Percentiles rank a stretch among this genome's conserved stretches.
These are phyloP conservation scores for Orthochromis indermauri DNA, from an alignment of 2,113 vertebrate genomes.

Conservation along the genomic window DNA sequence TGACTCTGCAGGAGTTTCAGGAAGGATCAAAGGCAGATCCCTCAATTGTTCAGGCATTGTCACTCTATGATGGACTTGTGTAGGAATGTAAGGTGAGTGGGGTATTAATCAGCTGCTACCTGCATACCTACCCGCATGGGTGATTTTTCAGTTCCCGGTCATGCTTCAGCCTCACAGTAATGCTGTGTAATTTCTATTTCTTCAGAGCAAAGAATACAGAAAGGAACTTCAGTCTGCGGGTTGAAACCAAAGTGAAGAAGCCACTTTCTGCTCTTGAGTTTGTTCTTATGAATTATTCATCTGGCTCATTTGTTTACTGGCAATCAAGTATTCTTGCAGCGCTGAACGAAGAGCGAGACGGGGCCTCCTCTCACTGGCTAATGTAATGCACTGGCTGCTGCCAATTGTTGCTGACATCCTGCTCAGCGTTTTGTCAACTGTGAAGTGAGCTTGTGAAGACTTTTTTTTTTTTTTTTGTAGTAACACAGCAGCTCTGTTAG, in stretches of 20 bases:
- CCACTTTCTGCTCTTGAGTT: slow-evolving; percentile 46
- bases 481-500: not conserved
- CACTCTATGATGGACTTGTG: slow-evolving; percentile 96
- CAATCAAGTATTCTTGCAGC: slow-evolving; percentile 50
- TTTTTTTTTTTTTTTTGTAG: not conserved
- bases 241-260: slow-evolving; percentile 31
- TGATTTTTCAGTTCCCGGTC: not conserved
- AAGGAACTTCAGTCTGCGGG: not conserved
- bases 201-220: not conserved
- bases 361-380: slow-evolving; percentile 27
- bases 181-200: not conserved
- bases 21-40: slow-evolving; percentile 97
- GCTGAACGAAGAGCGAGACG: slow-evolving; percentile 36
- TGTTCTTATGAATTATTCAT: slow-evolving; percentile 66
- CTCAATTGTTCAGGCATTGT: slow-evolving; percentile 95
- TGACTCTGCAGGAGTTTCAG: slow-evolving; percentile 97
- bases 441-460: slow-evolving; percentile 36
- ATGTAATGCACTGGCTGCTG: slow-evolving; percentile 28
- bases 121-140: not conserved
- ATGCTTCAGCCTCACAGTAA: not conserved
- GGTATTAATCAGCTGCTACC: not conserved
- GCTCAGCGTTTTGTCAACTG: slow-evolving; percentile 58
- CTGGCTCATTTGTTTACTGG: slow-evolving; percentile 61
- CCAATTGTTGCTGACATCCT: slow-evolving; percentile 59
- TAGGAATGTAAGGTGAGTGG: slow-evolving; percentile 81